These are phyloP conservation scores for Saxidomus purpurata DNA, from an alignment of 1,140 invertebrate genomes.

Conservation along the genomic window DNA sequence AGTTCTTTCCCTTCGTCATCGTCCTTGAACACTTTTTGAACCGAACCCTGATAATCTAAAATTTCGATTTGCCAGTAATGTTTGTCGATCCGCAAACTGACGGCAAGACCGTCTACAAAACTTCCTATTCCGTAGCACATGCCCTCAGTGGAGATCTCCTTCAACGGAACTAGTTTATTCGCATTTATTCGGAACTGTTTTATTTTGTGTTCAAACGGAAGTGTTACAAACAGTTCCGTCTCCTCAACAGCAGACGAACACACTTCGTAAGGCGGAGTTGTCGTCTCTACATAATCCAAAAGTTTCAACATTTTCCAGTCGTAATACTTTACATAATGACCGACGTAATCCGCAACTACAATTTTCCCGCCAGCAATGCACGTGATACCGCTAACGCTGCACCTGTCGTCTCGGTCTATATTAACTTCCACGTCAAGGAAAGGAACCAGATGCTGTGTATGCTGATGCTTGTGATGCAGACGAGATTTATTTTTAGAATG, in stretches of 20 bases:
- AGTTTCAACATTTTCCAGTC: constrained; percentile 53
- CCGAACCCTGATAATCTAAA: constrained; percentile 31
- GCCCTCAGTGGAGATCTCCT: constrained; percentile 52
- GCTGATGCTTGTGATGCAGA: background rate
- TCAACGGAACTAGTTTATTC: background rate
- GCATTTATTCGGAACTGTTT: constrained; percentile 17
- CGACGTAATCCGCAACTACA: constrained; percentile 45
- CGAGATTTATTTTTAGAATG: constrained; percentile 21
- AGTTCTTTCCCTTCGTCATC: constrained; percentile 36
- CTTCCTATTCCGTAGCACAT: constrained; percentile 52
- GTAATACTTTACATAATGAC: constrained; percentile 57
- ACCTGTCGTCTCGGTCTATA: constrained; percentile 43
- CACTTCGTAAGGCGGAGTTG: constrained; percentile 49
- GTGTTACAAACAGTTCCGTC: constrained; percentile 24
- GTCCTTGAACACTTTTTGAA: constrained; percentile 53
- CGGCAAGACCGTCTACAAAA: constrained; percentile 35
- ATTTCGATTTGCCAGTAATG: constrained; percentile 51
- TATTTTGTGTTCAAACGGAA: constrained; percentile 53
- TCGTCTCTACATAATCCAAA: constrained; percentile 24
- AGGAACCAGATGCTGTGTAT: constrained; percentile 24
- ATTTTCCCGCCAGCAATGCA: constrained; percentile 53
- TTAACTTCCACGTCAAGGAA: constrained; percentile 61
- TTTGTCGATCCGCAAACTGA: constrained; percentile 49
- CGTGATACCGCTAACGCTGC: constrained; percentile 61
- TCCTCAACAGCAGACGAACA: constrained; percentile 26